Base-by-base conservation (phyloP, 2,888 invertebrate species). In the Eupithecia subumbrata region DNA sequence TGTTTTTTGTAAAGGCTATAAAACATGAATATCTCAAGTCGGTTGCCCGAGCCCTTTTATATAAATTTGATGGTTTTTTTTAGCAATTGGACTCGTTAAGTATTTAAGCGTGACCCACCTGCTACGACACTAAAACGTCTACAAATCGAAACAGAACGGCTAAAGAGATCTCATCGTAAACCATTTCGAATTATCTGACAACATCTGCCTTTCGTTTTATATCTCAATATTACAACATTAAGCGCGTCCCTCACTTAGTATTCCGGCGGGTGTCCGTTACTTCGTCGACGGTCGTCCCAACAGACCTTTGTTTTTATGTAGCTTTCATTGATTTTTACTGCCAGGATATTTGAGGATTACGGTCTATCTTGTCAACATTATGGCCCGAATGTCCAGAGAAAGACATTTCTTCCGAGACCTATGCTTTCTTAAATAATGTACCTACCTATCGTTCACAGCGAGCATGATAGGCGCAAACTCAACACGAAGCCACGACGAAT, bases 181-280 rank as follows among this genome's bases (percentile, higher is more conserved):
- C 37, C 71, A 30, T 69, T 72, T 66, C 30, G 16, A 74, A 74
- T 69, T 63, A 69, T 74, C 69, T 70, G 67, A 37, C 37, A 66
- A 66, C 67, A 67, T 67, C 67, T 67, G 67, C 63, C 63, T 7
- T 22, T 37, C 66, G 67, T 37, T 76, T 69, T 72, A 75, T 69
- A 70, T 69, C 72, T 72, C 76, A 67, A 70, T 66, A 75, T 72
- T 71, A 48, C 40, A 48, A 48, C 70, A 72, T 69, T 71, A 75
- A 76, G 68, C 71, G 56, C 66, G 73, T 72, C 68, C 45, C 71
- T 63, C 77, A 76, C 72, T 87, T 88, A 85, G 89, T 89, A 89
- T 89, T 87, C 89, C 83, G 83, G 75, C 85, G 84, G 84, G 85
- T 84, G 84, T 85, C 82, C 87, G 87, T 88, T 89, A 87, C 88